phyloP scores from a whole-genome alignment of 2,797 vertebrate genomes.

The Loris lydekkerianus region DNA sequence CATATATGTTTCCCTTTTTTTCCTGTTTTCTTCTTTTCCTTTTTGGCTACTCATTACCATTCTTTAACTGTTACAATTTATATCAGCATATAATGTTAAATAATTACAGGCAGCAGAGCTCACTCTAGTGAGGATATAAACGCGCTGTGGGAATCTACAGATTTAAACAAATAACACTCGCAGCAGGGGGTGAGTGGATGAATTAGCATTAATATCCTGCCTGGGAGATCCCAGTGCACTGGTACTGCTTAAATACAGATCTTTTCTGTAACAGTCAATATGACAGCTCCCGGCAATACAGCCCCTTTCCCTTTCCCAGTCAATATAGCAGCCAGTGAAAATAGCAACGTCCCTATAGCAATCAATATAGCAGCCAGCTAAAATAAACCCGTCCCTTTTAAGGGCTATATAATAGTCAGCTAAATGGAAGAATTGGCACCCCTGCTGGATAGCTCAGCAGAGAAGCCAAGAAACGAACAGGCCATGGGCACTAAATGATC shows the following conservation, averaged over 20 bases:
- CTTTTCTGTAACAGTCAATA: slow-evolving; percentile 91
- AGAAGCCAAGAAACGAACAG: slow-evolving; percentile 79
- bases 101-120: slow-evolving; percentile 97
- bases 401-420: slow-evolving; percentile 89
- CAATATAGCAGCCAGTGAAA: slow-evolving; percentile 89
- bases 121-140: slow-evolving; percentile 99
- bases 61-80: slow-evolving; percentile 99
- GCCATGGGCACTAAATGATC: slow-evolving; percentile 18
- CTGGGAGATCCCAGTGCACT: slow-evolving; percentile 93
- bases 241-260: slow-evolving; percentile 92
- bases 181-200: slow-evolving; percentile 97
- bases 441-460: slow-evolving; percentile 84
- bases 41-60: slow-evolving; percentile 94
- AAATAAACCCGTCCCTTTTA: slow-evolving; percentile 91
- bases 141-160: slow-evolving; percentile 97
- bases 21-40: slow-evolving; percentile 79
- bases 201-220: slow-evolving; percentile 99
- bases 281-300: slow-evolving; percentile 89
- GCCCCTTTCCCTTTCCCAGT: slow-evolving; percentile 86
- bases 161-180: slow-evolving; percentile 99
- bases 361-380: slow-evolving; percentile 89
- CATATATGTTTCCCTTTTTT: slow-evolving; percentile 19
- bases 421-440: slow-evolving; percentile 90
- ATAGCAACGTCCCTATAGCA: slow-evolving; percentile 89
- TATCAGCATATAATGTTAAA: slow-evolving; percentile 99